A percentile compares a stretch with the other conserved stretches of the same genome.
Conservation (phyloP, 2,888 invertebrate genomes). For the Omphaloscelis lunosa region DNA sequence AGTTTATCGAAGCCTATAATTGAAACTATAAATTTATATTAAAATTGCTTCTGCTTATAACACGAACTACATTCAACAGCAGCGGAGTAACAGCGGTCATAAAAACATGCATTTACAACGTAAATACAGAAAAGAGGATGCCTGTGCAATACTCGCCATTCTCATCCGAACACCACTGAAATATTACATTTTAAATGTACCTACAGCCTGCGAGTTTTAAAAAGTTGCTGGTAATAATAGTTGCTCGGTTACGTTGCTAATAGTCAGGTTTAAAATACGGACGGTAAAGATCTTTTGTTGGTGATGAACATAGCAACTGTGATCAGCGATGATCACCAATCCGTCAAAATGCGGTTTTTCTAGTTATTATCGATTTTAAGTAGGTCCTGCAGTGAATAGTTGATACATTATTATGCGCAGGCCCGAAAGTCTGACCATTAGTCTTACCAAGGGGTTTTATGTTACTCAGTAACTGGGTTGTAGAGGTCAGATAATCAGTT, state of each 20-base stretch:
- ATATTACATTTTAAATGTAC: conserved; percentile 71
- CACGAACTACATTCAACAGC: conserved; percentile 66
- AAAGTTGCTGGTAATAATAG: conserved; percentile 59
- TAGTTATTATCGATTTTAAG: not conserved
- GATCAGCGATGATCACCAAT: not conserved
- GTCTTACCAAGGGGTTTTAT: not conserved
- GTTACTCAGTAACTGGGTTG: too few species aligned
- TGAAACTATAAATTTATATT: not conserved
- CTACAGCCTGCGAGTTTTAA: conserved; percentile 44
- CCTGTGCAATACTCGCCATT: conserved; percentile 76
- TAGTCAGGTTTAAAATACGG: conserved; percentile 9
- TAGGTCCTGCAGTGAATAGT: too few species aligned
- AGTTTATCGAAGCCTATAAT: not conserved
- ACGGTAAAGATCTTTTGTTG: conserved; percentile 4
- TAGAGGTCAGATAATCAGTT: not conserved
- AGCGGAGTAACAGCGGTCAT: conserved; percentile 81
- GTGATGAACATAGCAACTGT: not conserved
- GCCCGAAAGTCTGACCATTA: not conserved
- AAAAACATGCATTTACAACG: conserved; percentile 87
- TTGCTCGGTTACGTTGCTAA: conserved; percentile 20
- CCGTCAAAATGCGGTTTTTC: not conserved
- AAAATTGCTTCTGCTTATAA: conserved; percentile 67
- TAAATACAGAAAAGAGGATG: conserved; percentile 86
- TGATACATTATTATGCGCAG: too few species aligned
- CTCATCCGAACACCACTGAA: conserved; percentile 77